Evolutionary conservation across 2,113 vertebrate genomes (phyloP).

Genomic region (Origma solitaria): DNA sequence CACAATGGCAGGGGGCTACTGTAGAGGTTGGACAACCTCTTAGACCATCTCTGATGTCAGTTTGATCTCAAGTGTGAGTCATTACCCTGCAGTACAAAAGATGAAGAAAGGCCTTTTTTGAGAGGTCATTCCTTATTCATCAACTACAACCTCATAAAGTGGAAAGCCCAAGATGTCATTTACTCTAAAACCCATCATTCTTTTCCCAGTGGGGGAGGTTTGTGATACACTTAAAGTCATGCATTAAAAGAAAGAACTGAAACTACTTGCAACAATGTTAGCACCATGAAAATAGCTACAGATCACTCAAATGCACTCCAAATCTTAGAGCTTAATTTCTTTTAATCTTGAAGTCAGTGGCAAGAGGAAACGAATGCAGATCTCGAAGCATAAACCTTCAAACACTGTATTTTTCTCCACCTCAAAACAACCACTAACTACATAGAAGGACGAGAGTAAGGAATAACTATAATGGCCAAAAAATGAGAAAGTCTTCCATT

Average conservation of each 20-base stretch:
- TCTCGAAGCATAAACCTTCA: neutral
- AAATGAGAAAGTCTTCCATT: neutral
- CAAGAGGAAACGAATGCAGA: neutral
- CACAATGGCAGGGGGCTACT: neutral
- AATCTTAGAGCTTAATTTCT: neutral
- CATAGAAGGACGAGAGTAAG: neutral
- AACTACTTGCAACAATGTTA: neutral
- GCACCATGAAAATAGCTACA: neutral
- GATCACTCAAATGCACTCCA: neutral
- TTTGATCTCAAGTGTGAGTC: neutral
- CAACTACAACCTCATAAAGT: neutral
- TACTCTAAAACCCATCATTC: neutral
- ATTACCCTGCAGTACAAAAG: neutral
- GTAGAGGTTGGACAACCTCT: neutral
- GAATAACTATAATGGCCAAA: neutral
- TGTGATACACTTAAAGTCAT: neutral
- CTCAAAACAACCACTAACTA: neutral
- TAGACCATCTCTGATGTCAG: neutral
- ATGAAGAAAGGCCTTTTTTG: neutral
- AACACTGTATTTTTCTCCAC: neutral
- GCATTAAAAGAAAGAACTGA: neutral
- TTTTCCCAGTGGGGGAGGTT: neutral
- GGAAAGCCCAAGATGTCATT: neutral
- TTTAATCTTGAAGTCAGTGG: neutral
- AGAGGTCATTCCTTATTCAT: conserved; percentile 7